Evolutionary conservation across 2,888 invertebrate genomes (phyloP).

Genomic region (Apeira syringaria): DNA sequence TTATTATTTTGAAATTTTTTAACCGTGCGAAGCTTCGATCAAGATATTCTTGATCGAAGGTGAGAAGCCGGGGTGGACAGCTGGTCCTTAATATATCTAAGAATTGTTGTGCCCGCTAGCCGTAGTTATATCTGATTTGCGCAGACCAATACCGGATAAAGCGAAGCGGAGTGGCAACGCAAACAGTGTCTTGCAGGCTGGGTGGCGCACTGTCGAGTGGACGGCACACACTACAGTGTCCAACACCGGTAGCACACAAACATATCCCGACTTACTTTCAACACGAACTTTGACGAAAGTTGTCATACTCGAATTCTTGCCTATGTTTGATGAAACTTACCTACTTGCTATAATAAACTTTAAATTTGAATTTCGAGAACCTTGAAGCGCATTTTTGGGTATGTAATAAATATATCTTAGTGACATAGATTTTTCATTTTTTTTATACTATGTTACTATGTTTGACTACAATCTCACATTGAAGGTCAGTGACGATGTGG

Average conservation of each 20-base stretch:
- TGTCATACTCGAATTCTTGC: conserved; percentile 38
- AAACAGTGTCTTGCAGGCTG: conserved; percentile 49
- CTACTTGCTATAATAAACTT: conserved; percentile 7
- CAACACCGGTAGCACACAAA: conserved; percentile 79
- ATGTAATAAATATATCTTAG: too few species aligned
- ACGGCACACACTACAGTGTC: conserved; percentile 62
- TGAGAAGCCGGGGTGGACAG: too few species aligned
- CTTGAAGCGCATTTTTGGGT: not conserved
- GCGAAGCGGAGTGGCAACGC: conserved; percentile 38
- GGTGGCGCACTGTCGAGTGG: conserved; percentile 73
- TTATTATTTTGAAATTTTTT: too few species aligned
- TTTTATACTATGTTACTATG: too few species aligned
- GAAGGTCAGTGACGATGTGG: too few species aligned
- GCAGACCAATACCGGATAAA: conserved; percentile 42
- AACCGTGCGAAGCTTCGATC: too few species aligned
- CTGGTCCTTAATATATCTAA: too few species aligned
- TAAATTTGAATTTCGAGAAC: too few species aligned
- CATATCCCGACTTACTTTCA: conserved; percentile 64
- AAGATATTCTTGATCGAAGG: too few species aligned
- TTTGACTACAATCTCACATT: too few species aligned
- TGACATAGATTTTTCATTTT: too few species aligned
- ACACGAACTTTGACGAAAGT: conserved; percentile 59
- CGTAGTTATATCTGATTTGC: conserved; percentile 42
- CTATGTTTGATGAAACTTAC: conserved; percentile 29
- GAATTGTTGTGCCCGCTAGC: too few species aligned